Evolutionary conservation across 2,888 invertebrate species (phyloP).

Genomic region (Aphidius colemani): DNA sequence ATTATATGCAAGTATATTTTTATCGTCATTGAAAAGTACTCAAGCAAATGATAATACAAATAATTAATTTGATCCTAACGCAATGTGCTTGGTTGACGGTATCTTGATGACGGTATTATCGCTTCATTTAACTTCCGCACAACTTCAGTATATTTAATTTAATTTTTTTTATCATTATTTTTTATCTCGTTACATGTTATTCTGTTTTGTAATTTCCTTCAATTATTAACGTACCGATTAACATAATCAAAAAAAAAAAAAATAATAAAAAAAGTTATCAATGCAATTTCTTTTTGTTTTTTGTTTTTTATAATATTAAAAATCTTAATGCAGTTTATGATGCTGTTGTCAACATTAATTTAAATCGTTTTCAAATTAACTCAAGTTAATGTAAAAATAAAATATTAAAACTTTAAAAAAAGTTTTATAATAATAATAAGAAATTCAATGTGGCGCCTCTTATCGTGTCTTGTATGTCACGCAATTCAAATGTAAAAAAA

Average conservation of each 20-base stretch:
- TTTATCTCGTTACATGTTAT: too few species aligned
- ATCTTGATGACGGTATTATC: conserved; percentile 35
- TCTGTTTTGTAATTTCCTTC: too few species aligned
- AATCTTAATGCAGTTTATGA: too few species aligned
- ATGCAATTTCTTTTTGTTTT: too few species aligned
- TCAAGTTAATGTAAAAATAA: background rate
- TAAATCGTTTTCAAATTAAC: too few species aligned
- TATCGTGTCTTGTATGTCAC: conserved; percentile 30
- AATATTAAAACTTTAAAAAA: background rate
- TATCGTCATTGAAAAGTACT: conserved; percentile 18
- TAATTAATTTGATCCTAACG: conserved; percentile 51
- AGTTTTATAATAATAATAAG: too few species aligned
- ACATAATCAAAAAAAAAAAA: too few species aligned
- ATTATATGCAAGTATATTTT: background rate
- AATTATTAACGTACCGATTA: too few species aligned
- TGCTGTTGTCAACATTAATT: too few species aligned
- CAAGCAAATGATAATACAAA: conserved; percentile 41
- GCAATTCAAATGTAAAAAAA: conserved; percentile 26
- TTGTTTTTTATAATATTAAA: too few species aligned
- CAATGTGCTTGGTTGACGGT: conserved; percentile 35
- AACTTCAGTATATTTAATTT: conserved; percentile 7
- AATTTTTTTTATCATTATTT: background rate
- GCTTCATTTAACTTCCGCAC: conserved; percentile 44
- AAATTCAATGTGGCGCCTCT: conserved; percentile 20
- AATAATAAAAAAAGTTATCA: too few species aligned